Evolutionary conservation across 2,113 vertebrate genomes (phyloP), one percentile per base, ranked within the genome.

Genomic region (Caretta caretta): DNA sequence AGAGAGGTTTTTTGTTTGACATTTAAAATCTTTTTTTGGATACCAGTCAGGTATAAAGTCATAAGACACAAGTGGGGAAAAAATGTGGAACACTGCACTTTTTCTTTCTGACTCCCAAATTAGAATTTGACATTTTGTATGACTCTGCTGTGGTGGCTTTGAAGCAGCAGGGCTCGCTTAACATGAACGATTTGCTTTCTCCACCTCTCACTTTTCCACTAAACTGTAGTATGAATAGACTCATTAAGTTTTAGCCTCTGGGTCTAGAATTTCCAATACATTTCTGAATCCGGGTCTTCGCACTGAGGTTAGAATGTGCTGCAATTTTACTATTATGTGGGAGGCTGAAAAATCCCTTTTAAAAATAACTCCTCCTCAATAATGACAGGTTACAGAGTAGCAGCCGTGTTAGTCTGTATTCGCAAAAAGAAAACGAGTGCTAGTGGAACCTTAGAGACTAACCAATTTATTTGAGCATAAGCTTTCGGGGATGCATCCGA

Each of bases 61-160:
- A 31, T 87, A 92, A 96, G 96, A 94, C 95, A 95, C 0, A 42
- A 75, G n/a, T 22, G n/a, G 95, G 96, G 84, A 93, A 88, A 90
- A 96, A 95, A 97, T 97, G 94, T 94, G 80, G 96, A 96, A 83
- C 95, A 80, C 85, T 95, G 91, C 95, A 97, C 95, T 97, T 80
- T 53, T 42, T 97, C 95, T 42, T 42, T 97, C 96, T 90, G 92
- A 91, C 20, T 3, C 20, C 89, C 62, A 56, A 35, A 80, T 94
- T 95, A 93, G 86, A 93, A 84, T 84, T 83, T 97, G 97, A 97
- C 96, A 95, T 97, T 97, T 97, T 94, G 95, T 88, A 91, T 91
- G 78, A 69, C 79, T 95, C 56, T 83, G 50, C 86, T 42, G 35
- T 75, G 69, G 13, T 65, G 59, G 9, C n/a, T 62, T 91, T 80